Conservation (phyloP, 2,113 vertebrate genomes). For the Sebastes fasciatus region DNA sequence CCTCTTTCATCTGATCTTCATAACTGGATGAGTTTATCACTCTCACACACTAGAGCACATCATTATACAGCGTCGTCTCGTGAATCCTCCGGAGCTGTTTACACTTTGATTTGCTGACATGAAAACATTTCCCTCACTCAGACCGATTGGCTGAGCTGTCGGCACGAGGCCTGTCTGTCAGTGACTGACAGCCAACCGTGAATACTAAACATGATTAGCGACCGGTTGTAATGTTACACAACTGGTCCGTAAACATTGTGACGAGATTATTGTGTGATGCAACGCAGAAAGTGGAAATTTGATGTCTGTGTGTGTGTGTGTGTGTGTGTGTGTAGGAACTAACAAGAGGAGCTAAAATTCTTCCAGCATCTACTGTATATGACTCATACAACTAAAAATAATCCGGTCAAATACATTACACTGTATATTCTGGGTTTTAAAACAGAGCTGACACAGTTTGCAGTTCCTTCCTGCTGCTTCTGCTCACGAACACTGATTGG, state of each 20-base stretch:
- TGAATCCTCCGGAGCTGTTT: slow-evolving; percentile 39
- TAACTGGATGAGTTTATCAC: slow-evolving; percentile 43
- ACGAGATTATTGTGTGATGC: slow-evolving; percentile 37
- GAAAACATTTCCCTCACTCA: slow-evolving; percentile 40
- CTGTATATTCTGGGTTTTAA: slow-evolving; percentile 17
- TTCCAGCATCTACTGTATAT: background rate
- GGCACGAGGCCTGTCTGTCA: slow-evolving; percentile 15
- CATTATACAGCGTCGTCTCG: slow-evolving; percentile 18
- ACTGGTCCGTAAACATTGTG: slow-evolving; percentile 24
- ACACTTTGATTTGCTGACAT: slow-evolving; percentile 62
- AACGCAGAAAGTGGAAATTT: slow-evolving; percentile 9
- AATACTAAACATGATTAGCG: slow-evolving; percentile 47
- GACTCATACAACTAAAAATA: slow-evolving; percentile 21
- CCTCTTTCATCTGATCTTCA: slow-evolving; percentile 36
- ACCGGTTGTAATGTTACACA: slow-evolving; percentile 40
- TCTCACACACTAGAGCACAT: slow-evolving; percentile 23
- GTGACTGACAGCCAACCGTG: slow-evolving; percentile 28
- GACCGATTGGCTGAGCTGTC: slow-evolving; percentile 30
- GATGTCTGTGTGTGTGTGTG: no score
- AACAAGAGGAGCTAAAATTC: no score
- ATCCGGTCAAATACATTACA: background rate
- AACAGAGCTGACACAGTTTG: slow-evolving; percentile 49
- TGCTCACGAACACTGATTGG: slow-evolving; percentile 57
- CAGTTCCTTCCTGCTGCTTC: slow-evolving; percentile 39
- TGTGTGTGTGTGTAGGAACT: no score